Base-by-base conservation (phyloP, 1,140 invertebrate genomes). In the Choristoneura fumiferana region DNA sequence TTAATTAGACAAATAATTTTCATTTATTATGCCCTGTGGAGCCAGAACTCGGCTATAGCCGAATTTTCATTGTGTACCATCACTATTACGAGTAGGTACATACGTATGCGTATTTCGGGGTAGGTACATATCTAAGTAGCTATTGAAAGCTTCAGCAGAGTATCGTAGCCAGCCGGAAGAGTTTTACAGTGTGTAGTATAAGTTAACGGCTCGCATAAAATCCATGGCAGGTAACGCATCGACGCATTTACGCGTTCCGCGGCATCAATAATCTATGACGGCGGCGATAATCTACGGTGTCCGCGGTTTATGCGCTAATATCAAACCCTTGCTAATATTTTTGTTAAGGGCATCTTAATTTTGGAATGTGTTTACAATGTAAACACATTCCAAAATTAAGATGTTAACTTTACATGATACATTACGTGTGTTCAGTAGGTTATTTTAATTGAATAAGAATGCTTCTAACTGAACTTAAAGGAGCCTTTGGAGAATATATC, bases 181-280 rank as follows among this genome's bases (percentile, higher is more conserved):
- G 53, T 76, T 80, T 78, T 80, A 78, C 76, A 67, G 75, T 62
- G 61, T 54, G 71, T 65, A 73, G 77, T 80, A 80, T 76, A 78
- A 74, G 63, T 76, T 78, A 74, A 78, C 59, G 75, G 65, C 62
- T 55, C 67, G 62, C 62, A 76, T 80, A 74, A 80, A 78, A 73
- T 73, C 64, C 66, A 63, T 62, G 60, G 62, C 66, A 67, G 65
- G 62, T 65, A 60, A 65, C 54, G 62, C 49, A 43, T 54, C 43
- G 55, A 34, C 54, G 55, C 57, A 62, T 62, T 66, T 63, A 49
- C 18, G 43, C 43, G 18, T 49, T 29, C 22, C 22, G 6, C 43
- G 43, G 12, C 43, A 18, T 49, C 43, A 33, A 49, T 49, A 49
- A 49, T 49, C 22, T 49, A 49, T 49, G 43, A 18, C n/a, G 12